phyloP scores from a whole-genome alignment of 2,113 vertebrate species.

The Plectropomus leopardus region DNA sequence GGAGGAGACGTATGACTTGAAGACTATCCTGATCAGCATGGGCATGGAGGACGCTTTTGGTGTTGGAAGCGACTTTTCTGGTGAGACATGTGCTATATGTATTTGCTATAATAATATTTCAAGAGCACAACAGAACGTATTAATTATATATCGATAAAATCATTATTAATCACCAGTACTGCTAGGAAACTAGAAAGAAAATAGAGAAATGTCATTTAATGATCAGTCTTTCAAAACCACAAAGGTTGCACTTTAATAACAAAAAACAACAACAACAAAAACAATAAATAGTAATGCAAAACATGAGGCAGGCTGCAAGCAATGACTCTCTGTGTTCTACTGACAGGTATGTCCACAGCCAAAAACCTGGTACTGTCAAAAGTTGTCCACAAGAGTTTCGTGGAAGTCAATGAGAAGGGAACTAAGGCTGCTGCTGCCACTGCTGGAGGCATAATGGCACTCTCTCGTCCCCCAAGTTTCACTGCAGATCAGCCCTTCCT shows the following conservation, averaged over 20 bases:
- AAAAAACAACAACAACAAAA: too few species aligned
- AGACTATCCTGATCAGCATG: too few species aligned
- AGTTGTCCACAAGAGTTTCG: conserved; percentile 90
- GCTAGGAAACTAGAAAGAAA: too few species aligned
- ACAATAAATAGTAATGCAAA: background rate
- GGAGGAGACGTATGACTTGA: too few species aligned
- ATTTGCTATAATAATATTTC: background rate
- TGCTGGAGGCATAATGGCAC: conserved; percentile 62
- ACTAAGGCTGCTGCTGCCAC: conserved; percentile 88
- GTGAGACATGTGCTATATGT: conserved; percentile 41
- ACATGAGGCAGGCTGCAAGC: conserved; percentile 58
- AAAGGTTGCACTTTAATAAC: background rate
- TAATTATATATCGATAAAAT: background rate
- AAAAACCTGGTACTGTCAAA: conserved; percentile 87
- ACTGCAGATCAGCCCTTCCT: conserved; percentile 90
- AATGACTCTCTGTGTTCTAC: background rate
- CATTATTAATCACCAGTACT: too few species aligned
- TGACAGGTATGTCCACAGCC: conserved; percentile 86
- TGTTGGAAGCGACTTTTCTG: conserved; percentile 81
- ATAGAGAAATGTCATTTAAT: background rate
- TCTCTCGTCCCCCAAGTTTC: conserved; percentile 71
- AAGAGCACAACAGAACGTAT: background rate
- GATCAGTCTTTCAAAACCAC: background rate
- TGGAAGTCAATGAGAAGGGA: conserved; percentile 93
- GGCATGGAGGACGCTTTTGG: conserved; percentile 86